A percentile compares a stretch with the other conserved stretches of the same genome.
Conservation (phyloP, 2,888 invertebrate species). For the Neoaliturus tenellus region DNA sequence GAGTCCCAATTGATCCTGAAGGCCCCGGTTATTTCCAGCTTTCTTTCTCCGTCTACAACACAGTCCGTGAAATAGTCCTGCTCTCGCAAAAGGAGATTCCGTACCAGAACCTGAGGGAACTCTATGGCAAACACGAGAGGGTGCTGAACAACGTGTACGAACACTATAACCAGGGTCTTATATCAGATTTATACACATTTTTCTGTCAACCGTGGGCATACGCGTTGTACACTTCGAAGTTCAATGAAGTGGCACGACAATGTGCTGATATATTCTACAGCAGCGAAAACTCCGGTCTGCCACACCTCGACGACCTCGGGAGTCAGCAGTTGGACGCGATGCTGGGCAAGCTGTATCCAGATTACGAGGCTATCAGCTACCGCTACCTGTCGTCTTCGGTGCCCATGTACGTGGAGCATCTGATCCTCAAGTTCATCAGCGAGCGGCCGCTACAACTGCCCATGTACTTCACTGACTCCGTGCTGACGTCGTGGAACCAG, state of each 20-base stretch:
- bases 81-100: slow-evolving; percentile 72
- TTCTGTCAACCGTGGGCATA: slow-evolving; percentile 81
- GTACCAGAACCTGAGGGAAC: slow-evolving; percentile 75
- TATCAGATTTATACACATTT: slow-evolving; percentile 80
- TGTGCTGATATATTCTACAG: slow-evolving; percentile 25
- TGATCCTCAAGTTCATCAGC: slow-evolving; percentile 17
- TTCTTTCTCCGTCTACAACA: slow-evolving; percentile 76
- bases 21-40: slow-evolving; percentile 78
- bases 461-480: slow-evolving; percentile 14
- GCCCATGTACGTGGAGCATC: slow-evolving; percentile 16
- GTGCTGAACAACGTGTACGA: slow-evolving; percentile 80
- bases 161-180: slow-evolving; percentile 77
- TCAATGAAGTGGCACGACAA: slow-evolving; percentile 67
- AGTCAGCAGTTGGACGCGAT: neutral
- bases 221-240: slow-evolving; percentile 79
- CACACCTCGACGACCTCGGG: neutral
- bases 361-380: neutral
- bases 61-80: slow-evolving; percentile 79
- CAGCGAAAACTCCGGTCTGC: neutral
- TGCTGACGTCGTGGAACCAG: neutral
- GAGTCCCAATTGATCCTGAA: slow-evolving; percentile 71
- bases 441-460: slow-evolving; percentile 16
- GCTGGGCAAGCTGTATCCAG: neutral
- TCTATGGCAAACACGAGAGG: slow-evolving; percentile 85
- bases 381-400: neutral